A percentile compares a stretch with the other conserved stretches of the same genome.
Conservation (phyloP, 92 coral and sea anemone species). For the Phenganax stokvisi region DNA sequence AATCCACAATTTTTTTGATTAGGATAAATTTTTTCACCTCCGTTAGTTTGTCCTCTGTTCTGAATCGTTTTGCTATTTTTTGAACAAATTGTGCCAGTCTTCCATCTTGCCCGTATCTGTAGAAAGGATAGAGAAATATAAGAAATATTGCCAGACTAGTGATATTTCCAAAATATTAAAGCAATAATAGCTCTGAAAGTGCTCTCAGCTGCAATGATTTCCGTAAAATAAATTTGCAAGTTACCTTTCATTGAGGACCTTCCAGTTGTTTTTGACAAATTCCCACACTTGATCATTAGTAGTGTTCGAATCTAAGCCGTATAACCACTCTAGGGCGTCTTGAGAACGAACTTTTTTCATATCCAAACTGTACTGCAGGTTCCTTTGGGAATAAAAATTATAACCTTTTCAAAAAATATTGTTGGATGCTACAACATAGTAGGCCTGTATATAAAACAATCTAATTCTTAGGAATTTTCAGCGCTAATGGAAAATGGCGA, state of each 20-base stretch:
- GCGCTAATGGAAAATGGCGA: too few species aligned
- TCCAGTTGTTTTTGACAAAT: slow-evolving; percentile 55
- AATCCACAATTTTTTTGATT: too few species aligned
- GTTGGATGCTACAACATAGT: background rate
- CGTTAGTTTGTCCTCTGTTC: slow-evolving; percentile 15
- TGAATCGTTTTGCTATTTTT: slow-evolving; percentile 54
- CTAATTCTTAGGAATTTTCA: too few species aligned
- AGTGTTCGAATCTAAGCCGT: slow-evolving; percentile 41
- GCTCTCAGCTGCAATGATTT: background rate
- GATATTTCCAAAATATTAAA: background rate
- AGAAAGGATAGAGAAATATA: background rate
- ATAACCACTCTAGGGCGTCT: slow-evolving; percentile 54
- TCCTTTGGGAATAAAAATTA: slow-evolving; percentile 26
- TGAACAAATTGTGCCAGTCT: slow-evolving; percentile 52
- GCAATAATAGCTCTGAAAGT: too few species aligned
- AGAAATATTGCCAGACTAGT: background rate
- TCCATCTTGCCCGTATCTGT: slow-evolving; percentile 50
- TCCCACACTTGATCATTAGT: slow-evolving; percentile 46
- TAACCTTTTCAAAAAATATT: background rate
- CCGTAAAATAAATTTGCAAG: background rate
- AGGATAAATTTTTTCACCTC: background rate
- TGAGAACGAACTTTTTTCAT: slow-evolving; percentile 50
- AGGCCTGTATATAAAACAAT: too few species aligned
- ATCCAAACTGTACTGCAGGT: slow-evolving; percentile 50
- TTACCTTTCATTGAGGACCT: slow-evolving; percentile 46